Percentiles rank a stretch among this genome's conserved stretches.
Evolutionary conservation across 2,797 vertebrate species (phyloP).

Genomic region (Champsocephalus gunnari): DNA sequence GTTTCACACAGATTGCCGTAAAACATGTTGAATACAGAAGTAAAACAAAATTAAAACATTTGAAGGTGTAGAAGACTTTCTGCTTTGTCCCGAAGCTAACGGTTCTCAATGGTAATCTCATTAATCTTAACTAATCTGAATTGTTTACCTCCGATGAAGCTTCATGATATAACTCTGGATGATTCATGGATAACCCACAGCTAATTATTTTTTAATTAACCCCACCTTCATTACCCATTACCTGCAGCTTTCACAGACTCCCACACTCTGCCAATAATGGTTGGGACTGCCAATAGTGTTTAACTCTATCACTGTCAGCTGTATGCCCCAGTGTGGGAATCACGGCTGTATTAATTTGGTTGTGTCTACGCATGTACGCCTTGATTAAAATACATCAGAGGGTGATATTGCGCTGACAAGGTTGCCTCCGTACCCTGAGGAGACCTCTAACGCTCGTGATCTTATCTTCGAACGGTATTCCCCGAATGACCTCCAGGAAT

Average conservation of each 20-base stretch:
- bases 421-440: constrained; percentile 32
- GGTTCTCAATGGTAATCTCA: background rate
- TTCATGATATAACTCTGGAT: background rate
- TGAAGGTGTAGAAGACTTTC: background rate
- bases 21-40: background rate
- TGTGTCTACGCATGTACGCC: constrained; percentile 30
- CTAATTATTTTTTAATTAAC: constrained; percentile 33
- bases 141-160: constrained; percentile 2
- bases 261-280: constrained; percentile 31
- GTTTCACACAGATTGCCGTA: background rate
- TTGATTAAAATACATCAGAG: constrained; percentile 59
- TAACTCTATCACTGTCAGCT: constrained; percentile 45
- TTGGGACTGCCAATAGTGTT: constrained; percentile 35
- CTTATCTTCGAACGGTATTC: constrained; percentile 49
- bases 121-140: background rate
- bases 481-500: constrained; percentile 54
- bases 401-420: constrained; percentile 38
- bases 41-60: background rate
- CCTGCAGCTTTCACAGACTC: constrained; percentile 17
- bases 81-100: background rate
- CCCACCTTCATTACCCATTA: constrained; percentile 17
- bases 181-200: constrained; percentile 4
- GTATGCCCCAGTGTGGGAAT: constrained; percentile 31
- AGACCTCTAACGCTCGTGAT: constrained; percentile 48
- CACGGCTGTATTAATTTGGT: constrained; percentile 43